Evolutionary conservation across 2,888 invertebrate species (phyloP), one percentile per base, ranked within the genome.

Genomic region (Synergus umbraculus): DNA sequence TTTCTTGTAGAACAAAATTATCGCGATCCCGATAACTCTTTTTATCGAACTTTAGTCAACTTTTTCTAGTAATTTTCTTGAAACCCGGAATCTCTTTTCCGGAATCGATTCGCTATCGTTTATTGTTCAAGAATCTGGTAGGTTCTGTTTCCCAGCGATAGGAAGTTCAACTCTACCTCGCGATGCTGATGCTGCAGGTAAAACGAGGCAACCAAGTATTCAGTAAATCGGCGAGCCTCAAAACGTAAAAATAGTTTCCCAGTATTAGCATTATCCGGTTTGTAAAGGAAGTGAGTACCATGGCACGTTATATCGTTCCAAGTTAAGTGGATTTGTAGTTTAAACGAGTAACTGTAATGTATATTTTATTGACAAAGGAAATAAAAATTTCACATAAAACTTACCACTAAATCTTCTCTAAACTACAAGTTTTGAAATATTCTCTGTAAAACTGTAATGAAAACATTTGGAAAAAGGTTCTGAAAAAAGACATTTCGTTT

Each of bases 221-320:
- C 81, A 76, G 46, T 66, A 64, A 58, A 81, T 80, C 80, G 81
- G 58, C 43, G 76, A 76, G 76, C 66, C 78, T 78, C 79, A 81
- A 82, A 83, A 73, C 78, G 78, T 73, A 81, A 82, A 81, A 87
- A 86, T 85, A 88, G 83, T 85, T 88, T 88, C 88, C 85, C 86
- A 87, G 83, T 83, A 86, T 86, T 87, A 86, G 80, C 79, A 79
- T 69, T 82, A 82, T 82, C 86, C 86, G 86, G 82, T 81, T 82
- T 66, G 84, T 78, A 81, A 78, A 84, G 82, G 82, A 79, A 84
- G 82, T 83, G 77, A 44, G 43, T 79, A 78, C 76, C 73, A 77
- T 64, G 76, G 80, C 77, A 63, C 63, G 4, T 63, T 63, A 29
- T 63, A 63, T 63, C 63, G 63, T 63, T 29, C 13, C 63, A 29